These are phyloP conservation scores for Coenonympha glycerion DNA, from an alignment of 2,888 invertebrate species.

Conservation along the genomic window DNA sequence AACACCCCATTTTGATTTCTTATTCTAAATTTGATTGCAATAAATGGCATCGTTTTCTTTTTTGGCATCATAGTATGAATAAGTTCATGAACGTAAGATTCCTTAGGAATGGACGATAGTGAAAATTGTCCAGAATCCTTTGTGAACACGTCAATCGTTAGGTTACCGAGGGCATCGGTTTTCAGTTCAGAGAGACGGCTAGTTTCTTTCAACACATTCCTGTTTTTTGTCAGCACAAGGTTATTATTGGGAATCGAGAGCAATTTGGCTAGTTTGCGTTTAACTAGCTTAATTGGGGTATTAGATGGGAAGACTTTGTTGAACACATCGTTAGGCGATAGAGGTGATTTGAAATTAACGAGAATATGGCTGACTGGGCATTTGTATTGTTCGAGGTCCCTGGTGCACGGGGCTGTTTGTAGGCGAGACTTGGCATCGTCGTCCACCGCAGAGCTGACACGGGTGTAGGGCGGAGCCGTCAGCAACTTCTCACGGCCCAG, in stretches of 20 bases:
- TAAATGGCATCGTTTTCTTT: constrained; percentile 61
- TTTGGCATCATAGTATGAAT: constrained; percentile 56
- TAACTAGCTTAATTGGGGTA: constrained; percentile 60
- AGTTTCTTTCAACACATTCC: constrained; percentile 62
- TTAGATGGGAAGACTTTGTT: constrained; percentile 65
- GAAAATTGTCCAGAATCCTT: constrained; percentile 60
- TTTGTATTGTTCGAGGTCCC: constrained; percentile 53
- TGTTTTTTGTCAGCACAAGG: constrained; percentile 58
- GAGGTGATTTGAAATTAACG: constrained; percentile 59
- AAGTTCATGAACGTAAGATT: constrained; percentile 61
- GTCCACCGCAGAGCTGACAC: constrained; percentile 33
- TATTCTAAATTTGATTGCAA: constrained; percentile 64
- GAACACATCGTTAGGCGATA: constrained; percentile 56
- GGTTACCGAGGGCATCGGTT: constrained; percentile 55
- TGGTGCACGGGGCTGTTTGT: constrained; percentile 55
- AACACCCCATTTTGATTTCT: constrained; percentile 61
- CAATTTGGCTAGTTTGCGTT: constrained; percentile 63
- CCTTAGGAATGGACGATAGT: constrained; percentile 59
- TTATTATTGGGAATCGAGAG: constrained; percentile 56
- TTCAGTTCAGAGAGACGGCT: constrained; percentile 55
- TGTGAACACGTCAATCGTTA: constrained; percentile 64
- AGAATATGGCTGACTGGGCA: constrained; percentile 62
- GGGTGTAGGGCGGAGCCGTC: constrained; percentile 61
- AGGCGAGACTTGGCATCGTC: constrained; percentile 48
- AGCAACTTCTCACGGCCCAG: constrained; percentile 65